Conservation (phyloP, 2,113 vertebrate genomes). For the Rhinolophus ferrumequinum region DNA sequence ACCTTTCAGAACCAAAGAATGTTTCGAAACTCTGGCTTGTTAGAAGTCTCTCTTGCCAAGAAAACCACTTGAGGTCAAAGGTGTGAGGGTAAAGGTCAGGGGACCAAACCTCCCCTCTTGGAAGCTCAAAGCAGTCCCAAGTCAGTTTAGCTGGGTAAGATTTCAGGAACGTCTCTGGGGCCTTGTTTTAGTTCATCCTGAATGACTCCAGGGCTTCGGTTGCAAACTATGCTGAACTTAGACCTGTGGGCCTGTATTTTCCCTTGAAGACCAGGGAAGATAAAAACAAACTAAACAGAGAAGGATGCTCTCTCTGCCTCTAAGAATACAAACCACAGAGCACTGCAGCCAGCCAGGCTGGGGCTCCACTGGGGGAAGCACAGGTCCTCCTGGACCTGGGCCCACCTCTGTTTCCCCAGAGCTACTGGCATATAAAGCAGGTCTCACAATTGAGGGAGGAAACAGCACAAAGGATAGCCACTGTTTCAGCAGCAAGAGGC, state of each 20-base stretch:
- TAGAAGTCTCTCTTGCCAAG: conserved; percentile 38
- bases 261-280: background rate
- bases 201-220: background rate
- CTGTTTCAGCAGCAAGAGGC: background rate
- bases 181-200: background rate
- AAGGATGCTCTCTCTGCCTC: background rate
- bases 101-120: background rate
- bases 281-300: background rate
- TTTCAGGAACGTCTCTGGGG: background rate
- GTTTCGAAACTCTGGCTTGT: conserved; percentile 42
- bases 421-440: background rate
- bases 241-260: background rate
- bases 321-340: background rate
- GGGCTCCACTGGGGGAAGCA: background rate
- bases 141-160: background rate
- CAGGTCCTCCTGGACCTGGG: background rate
- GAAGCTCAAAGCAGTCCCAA: conserved; percentile 33
- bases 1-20: conserved; percentile 61
- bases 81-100: background rate
- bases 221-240: background rate
- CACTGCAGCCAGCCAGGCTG: background rate
- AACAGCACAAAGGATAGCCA: background rate
- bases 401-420: background rate
- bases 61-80: conserved; percentile 29
- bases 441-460: background rate